Conservation (phyloP, 2,797 vertebrate genomes). For the Tympanoctomys barrerae region DNA sequence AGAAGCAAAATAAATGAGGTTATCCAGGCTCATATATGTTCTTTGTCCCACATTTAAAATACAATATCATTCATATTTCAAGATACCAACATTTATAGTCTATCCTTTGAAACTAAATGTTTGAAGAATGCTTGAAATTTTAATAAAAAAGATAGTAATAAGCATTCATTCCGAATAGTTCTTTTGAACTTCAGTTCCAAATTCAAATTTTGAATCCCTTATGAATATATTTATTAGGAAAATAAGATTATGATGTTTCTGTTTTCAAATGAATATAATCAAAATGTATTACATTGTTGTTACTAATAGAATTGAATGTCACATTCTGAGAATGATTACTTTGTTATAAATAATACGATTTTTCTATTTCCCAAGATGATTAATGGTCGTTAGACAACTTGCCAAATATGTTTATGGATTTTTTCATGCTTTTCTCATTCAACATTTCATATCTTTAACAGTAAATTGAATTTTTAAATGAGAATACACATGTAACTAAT, state of each 20-base stretch:
- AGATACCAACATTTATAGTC: not conserved
- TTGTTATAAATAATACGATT: not conserved
- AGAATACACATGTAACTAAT: slow-evolving; percentile 20
- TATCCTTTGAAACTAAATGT: slow-evolving; percentile 19
- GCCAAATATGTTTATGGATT: slow-evolving; percentile 38
- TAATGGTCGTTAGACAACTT: slow-evolving; percentile 49
- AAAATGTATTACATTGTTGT: not conserved
- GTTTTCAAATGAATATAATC: slow-evolving; percentile 19
- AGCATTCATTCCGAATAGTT: slow-evolving; percentile 63
- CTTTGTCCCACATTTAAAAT: slow-evolving; percentile 52
- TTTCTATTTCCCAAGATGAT: slow-evolving; percentile 25
- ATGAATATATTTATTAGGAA: not conserved
- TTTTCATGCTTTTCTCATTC: slow-evolving; percentile 1
- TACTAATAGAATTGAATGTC: slow-evolving; percentile 12
- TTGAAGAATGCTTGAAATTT: slow-evolving; percentile 28
- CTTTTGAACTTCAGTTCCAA: slow-evolving; percentile 43
- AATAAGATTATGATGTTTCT: not conserved
- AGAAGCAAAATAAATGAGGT: slow-evolving; percentile 51
- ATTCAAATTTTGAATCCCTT: slow-evolving; percentile 20
- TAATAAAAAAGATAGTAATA: slow-evolving; percentile 39
- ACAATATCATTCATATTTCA: slow-evolving; percentile 58
- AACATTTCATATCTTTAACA: slow-evolving; percentile 44
- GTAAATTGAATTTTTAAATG: slow-evolving; percentile 59
- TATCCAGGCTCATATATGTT: not conserved
- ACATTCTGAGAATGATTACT: slow-evolving; percentile 13